Evolutionary conservation across 2,888 invertebrate species (phyloP).

Genomic region (Agrotis segetum): DNA sequence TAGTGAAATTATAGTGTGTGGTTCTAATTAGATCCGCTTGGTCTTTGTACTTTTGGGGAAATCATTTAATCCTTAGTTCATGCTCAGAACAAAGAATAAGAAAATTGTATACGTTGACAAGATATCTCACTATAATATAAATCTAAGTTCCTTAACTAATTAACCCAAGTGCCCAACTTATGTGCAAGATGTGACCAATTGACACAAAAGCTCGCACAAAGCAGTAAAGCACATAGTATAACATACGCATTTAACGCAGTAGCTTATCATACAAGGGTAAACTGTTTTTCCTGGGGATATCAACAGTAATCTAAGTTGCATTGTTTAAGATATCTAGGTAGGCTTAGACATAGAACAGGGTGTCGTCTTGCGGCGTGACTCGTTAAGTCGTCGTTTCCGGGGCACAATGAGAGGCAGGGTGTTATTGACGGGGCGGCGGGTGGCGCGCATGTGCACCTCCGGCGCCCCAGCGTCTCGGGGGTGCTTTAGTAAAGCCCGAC

Average conservation of each 20-base stretch:
- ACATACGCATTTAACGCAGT: no score
- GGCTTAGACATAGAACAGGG: constrained; percentile 72
- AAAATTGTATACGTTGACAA: no score
- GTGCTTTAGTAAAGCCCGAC: constrained; percentile 84
- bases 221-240: no score
- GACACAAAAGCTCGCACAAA: constrained; percentile 8
- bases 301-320: constrained; percentile 49
- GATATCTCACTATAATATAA: no score
- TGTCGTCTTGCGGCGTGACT: constrained; percentile 86
- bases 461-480: constrained; percentile 89
- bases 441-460: constrained; percentile 86
- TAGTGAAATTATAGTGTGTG: neutral
- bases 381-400: constrained; percentile 89
- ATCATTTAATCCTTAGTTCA: neutral
- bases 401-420: constrained; percentile 87
- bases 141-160: neutral
- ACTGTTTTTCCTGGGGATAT: constrained; percentile 20
- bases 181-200: neutral
- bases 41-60: neutral
- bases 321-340: constrained; percentile 66
- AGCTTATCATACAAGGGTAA: constrained; percentile 6
- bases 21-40: neutral
- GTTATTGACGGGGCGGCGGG: constrained; percentile 85
- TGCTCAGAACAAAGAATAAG: no score
- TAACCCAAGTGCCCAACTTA: neutral